Evolutionary conservation across 2,888 invertebrate genomes (phyloP).

Genomic region (Drosophila bunnanda): DNA sequence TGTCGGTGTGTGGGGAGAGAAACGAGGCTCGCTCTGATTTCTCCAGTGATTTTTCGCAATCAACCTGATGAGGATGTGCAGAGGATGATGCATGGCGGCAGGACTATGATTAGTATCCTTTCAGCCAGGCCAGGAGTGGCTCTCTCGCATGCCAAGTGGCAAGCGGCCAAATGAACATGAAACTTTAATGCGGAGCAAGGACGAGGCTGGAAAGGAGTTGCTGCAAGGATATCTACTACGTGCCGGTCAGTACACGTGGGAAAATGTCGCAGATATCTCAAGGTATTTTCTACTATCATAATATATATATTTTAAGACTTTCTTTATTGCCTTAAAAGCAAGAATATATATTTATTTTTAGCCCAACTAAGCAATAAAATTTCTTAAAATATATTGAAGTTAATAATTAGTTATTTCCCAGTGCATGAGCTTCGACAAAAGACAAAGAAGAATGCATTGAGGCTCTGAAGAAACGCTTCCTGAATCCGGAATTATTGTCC

Average conservation of each 20-base stretch:
- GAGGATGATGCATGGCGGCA: constrained; percentile 61
- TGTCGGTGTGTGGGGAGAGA: no score
- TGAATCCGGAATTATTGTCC: constrained; percentile 44
- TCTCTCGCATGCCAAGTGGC: constrained; percentile 54
- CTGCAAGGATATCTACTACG: constrained; percentile 25
- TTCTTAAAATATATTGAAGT: not conserved
- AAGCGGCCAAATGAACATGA: constrained; percentile 51
- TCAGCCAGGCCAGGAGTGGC: constrained; percentile 26
- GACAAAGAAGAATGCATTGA: constrained; percentile 70
- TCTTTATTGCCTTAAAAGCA: no score
- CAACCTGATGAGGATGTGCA: constrained; percentile 56
- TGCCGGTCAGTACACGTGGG: constrained; percentile 30
- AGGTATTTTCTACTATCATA: no score
- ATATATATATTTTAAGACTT: no score
- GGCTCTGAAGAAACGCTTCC: constrained; percentile 57
- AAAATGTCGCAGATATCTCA: not conserved
- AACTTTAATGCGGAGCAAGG: constrained; percentile 68
- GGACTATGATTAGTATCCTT: constrained; percentile 66
- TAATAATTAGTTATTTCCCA: not conserved
- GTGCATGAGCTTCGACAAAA: constrained; percentile 6
- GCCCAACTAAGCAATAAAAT: no score
- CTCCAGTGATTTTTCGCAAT: constrained; percentile 80
- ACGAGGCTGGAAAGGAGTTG: constrained; percentile 21
- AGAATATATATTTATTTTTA: not conserved
- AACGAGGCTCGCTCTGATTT: constrained; percentile 66